Base-by-base conservation (phyloP, 2,888 invertebrate genomes). In the Tinea pellionella region DNA sequence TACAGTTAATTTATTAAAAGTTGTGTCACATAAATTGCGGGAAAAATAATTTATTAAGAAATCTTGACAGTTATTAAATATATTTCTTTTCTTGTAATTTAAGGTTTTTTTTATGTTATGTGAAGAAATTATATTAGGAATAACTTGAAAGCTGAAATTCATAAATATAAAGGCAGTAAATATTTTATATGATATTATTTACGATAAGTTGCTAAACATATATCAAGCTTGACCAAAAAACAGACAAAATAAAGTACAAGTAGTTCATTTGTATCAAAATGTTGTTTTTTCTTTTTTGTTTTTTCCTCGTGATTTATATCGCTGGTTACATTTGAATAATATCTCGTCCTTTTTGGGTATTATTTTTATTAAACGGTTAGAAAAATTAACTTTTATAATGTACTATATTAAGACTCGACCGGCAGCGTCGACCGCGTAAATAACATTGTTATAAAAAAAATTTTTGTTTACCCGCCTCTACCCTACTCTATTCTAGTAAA, bases 1-100 rank as follows among this genome's bases (percentile, higher is more conserved):
- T 47, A 47, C 47, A 47, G 15, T 47, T 47, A 47, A 47, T 47
- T 37, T 37, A 47, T 47, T 47, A 47, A 47, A 37, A 47, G 13
- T 47, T 47, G 13, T 47, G 47, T 47, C 47, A 47, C 47, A 47
- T 47, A 47, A 47, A 47, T 47, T 15, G 16, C 13, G 4, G 1
- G n/a, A 15, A 47, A 47, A 47, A 47, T 6, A 47, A 47, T 47
- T 47, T 47, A 47, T 47, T 16, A 47, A n/a, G 37, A 37, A 47
- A 47, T 47, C 15, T 15, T 47, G 47, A 16, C 47, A 47, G 47
- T 47, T 47, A 47, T 47, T 47, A 47, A 47, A 47, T 13, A 4
- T 15, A 47, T 47, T 47, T 47, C 16, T 16, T 16, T 47, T 47
- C 16, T 47, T 47, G 13, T 47, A 47, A n/a, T 16, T 47, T 47